Percentiles rank a stretch among this genome's conserved stretches.
Conservation (phyloP, 2,797 vertebrate genomes). For the Sphenodon punctatus region DNA sequence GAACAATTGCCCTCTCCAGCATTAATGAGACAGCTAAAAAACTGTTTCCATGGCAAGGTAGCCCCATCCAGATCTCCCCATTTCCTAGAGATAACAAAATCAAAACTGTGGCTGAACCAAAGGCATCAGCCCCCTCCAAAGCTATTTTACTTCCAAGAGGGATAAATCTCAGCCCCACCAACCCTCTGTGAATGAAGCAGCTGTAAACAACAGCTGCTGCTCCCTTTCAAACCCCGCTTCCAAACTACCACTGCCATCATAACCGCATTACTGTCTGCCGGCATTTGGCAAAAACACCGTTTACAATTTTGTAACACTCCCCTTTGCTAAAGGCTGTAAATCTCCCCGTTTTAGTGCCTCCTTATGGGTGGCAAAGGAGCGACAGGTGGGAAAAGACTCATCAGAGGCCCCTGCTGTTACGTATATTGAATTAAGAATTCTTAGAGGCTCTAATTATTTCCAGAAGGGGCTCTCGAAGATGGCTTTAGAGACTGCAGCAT, state of each 20-base stretch:
- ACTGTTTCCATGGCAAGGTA: background rate
- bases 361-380: background rate
- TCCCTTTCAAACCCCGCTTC: background rate
- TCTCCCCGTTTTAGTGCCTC: background rate
- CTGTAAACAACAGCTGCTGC: background rate
- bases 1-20: background rate
- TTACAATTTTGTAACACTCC: background rate
- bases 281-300: background rate
- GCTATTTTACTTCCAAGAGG: background rate
- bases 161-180: background rate
- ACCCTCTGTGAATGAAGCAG: background rate
- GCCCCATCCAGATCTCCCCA: background rate
- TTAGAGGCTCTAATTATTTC: constrained; percentile 12
- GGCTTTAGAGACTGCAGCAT: background rate
- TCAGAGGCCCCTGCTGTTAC: background rate
- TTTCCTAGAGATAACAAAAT: background rate
- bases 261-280: background rate
- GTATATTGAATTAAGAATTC: constrained; percentile 3
- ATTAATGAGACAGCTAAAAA: background rate
- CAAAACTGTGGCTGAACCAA: background rate
- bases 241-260: background rate
- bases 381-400: background rate
- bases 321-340: background rate
- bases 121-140: background rate
- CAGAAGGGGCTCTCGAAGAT: background rate